Evolutionary conservation across 2,113 vertebrate species (phyloP).

Genomic region (Apus apus): DNA sequence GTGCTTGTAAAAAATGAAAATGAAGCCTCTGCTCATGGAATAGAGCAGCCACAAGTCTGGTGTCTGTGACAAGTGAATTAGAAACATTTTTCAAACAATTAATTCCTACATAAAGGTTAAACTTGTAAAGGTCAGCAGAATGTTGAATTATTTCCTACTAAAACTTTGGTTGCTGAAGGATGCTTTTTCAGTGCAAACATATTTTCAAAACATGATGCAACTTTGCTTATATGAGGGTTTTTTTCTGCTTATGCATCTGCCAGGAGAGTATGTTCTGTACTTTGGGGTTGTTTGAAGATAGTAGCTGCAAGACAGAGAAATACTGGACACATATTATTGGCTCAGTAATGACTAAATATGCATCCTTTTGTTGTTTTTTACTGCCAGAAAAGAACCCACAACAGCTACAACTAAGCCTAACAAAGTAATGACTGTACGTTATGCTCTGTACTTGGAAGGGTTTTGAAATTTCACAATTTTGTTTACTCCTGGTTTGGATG

Average conservation of each 20-base stretch:
- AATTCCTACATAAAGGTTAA: neutral
- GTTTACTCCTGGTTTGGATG: neutral
- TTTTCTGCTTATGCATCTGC: neutral
- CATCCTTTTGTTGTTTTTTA: neutral
- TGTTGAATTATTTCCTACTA: slow-evolving; percentile 14
- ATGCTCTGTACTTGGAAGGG: neutral
- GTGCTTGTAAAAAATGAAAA: neutral
- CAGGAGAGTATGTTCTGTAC: neutral
- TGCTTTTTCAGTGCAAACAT: neutral
- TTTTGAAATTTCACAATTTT: neutral
- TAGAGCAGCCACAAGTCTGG: neutral
- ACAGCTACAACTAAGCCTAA: neutral
- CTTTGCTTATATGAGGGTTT: neutral
- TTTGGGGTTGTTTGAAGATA: neutral
- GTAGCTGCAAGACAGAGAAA: neutral
- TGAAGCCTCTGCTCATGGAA: neutral
- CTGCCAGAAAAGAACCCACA: neutral
- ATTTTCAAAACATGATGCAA: neutral
- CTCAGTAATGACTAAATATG: neutral
- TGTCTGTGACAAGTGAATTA: slow-evolving; percentile 25
- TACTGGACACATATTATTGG: neutral
- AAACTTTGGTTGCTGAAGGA: neutral
- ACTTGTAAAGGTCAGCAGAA: slow-evolving; percentile 31
- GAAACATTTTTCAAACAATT: slow-evolving; percentile 26
- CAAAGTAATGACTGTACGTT: neutral